Percentiles rank a stretch among this genome's conserved stretches.
Evolutionary conservation across 2,888 invertebrate species (phyloP).

Genomic region (Petrolisthes cinctipes): DNA sequence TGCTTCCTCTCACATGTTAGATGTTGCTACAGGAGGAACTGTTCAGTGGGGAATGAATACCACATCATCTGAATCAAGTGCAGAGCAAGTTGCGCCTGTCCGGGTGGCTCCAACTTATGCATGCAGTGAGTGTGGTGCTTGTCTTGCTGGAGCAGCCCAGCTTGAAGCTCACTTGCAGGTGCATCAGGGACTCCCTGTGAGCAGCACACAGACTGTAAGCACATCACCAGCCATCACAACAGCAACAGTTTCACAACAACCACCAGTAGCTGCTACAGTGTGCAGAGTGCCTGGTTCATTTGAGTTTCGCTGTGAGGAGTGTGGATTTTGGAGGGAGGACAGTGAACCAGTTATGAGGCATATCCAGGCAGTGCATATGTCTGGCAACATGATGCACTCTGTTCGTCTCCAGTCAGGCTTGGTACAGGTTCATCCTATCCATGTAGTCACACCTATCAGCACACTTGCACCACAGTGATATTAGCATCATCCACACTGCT

Average conservation of each 20-base stretch:
- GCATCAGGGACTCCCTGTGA: conserved; percentile 36
- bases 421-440: conserved; percentile 53
- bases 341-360: conserved; percentile 61
- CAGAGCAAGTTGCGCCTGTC: conserved; percentile 14
- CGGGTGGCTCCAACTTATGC: conserved; percentile 55
- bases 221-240: conserved; percentile 23
- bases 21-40: conserved; percentile 44
- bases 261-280: conserved; percentile 10
- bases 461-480: conserved; percentile 37
- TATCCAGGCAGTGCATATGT: conserved; percentile 64
- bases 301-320: conserved; percentile 64
- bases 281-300: conserved; percentile 46
- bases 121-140: conserved; percentile 62
- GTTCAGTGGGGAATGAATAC: conserved; percentile 11
- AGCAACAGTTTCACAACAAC: background rate
- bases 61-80: background rate
- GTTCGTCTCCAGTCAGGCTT: conserved; percentile 46
- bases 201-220: conserved; percentile 10
- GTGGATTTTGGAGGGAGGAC: conserved; percentile 59
- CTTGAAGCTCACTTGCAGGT: conserved; percentile 58
- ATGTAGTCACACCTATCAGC: conserved; percentile 56
- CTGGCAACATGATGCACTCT: conserved; percentile 62
- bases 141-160: conserved; percentile 59
- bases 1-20: conserved; percentile 24
- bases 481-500: too few species aligned